These are phyloP conservation scores for Drosophila burlai DNA, from an alignment of 1,140 invertebrate genomes.

Conservation along the genomic window DNA sequence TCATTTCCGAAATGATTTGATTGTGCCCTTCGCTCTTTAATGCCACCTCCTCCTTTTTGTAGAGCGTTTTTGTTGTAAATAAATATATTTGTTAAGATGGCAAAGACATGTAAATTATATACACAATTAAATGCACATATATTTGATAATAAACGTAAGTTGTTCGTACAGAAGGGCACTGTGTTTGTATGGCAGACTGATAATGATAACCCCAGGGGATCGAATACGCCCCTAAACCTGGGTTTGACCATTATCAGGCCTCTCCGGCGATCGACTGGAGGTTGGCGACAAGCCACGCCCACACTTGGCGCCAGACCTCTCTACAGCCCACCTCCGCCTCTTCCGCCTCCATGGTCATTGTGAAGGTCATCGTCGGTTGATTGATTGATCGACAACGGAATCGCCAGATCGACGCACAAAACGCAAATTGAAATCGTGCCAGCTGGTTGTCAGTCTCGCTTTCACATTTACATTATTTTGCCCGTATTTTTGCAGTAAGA, in stretches of 20 bases:
- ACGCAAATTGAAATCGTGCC: slow-evolving; percentile 66
- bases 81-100: slow-evolving; percentile 22
- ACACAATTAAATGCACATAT: slow-evolving; percentile 28
- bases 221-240: slow-evolving; percentile 35
- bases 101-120: slow-evolving; percentile 36
- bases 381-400: slow-evolving; percentile 59
- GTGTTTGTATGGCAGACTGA: slow-evolving; percentile 16
- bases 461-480: not conserved
- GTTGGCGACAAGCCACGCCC: slow-evolving; percentile 39
- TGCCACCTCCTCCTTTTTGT: slow-evolving; percentile 13
- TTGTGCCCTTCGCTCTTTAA: slow-evolving; percentile 6
- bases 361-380: slow-evolving; percentile 54
- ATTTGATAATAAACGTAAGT: slow-evolving; percentile 54
- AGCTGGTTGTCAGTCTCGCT: slow-evolving; percentile 29
- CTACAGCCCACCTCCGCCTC: not conserved
- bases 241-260: slow-evolving; percentile 23
- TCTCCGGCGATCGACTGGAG: not conserved
- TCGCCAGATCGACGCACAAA: slow-evolving; percentile 36
- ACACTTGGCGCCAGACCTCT: slow-evolving; percentile 39
- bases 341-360: slow-evolving; percentile 36
- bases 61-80: slow-evolving; percentile 19
- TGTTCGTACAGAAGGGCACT: slow-evolving; percentile 19
- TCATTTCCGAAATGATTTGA: slow-evolving; percentile 16
- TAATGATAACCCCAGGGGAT: slow-evolving; percentile 24
- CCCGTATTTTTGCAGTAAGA: slow-evolving; percentile 1